phyloP scores from a whole-genome alignment of 2,888 invertebrate species.

The Cylindroiulus punctatus region DNA sequence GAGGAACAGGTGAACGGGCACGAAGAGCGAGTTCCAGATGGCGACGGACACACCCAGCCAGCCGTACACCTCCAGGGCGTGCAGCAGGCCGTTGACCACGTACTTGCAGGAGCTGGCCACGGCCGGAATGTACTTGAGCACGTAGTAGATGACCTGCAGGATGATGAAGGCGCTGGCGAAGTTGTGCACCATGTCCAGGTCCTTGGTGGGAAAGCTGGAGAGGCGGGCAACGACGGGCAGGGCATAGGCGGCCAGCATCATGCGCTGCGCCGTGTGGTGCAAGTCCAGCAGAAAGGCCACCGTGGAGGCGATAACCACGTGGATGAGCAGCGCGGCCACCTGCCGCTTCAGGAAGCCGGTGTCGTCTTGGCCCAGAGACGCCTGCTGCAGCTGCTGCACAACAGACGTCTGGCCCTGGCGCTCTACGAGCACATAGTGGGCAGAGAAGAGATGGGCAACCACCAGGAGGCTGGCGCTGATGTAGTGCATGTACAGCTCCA shows the following conservation, averaged over 20 bases:
- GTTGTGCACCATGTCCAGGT: conserved; percentile 66
- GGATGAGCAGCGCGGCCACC: conserved; percentile 64
- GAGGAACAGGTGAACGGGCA: conserved; percentile 68
- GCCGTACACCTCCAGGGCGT: conserved; percentile 62
- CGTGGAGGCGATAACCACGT: conserved; percentile 64
- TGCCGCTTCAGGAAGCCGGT: conserved; percentile 63
- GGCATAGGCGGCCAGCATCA: conserved; percentile 67
- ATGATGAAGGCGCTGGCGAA: conserved; percentile 66
- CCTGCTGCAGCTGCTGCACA: neutral
- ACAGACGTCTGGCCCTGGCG: conserved; percentile 51
- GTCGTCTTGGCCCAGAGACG: conserved; percentile 59
- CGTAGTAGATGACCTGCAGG: conserved; percentile 66
- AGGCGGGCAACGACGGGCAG: conserved; percentile 68
- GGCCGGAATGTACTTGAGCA: conserved; percentile 65
- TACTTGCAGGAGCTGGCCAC: conserved; percentile 64
- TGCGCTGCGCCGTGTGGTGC: conserved; percentile 63
- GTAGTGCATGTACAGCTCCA: conserved; percentile 69
- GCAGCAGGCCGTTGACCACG: conserved; percentile 62
- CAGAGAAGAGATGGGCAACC: conserved; percentile 67
- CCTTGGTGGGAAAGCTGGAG: conserved; percentile 65
- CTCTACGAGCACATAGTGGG: conserved; percentile 65
- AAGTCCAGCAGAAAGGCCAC: conserved; percentile 65
- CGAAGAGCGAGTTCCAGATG: conserved; percentile 67
- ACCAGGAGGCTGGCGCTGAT: conserved; percentile 66
- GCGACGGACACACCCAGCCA: conserved; percentile 64